Evolutionary conservation across 2,113 vertebrate genomes (phyloP).

Genomic region (Connochaetes taurinus): DNA sequence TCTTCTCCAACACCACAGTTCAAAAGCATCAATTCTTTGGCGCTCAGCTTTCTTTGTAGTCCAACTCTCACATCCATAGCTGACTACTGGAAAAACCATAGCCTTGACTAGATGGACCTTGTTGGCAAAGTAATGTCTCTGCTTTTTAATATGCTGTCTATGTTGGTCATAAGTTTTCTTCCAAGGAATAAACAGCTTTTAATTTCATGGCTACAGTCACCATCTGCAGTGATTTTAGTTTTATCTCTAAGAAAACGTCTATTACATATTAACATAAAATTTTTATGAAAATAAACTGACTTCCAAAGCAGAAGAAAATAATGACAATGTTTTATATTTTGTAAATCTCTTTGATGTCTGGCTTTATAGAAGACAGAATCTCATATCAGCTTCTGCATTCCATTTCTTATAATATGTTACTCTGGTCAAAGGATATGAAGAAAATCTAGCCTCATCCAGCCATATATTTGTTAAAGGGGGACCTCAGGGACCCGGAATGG

Average conservation of each 20-base stretch:
- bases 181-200: neutral
- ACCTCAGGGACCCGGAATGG: neutral
- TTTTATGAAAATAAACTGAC: neutral
- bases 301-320: neutral
- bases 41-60: neutral
- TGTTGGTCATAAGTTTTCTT: neutral
- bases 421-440: neutral
- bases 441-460: neutral
- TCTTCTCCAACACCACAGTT: neutral
- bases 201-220: neutral
- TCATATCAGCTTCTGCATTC: neutral
- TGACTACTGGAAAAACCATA: neutral
- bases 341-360: neutral
- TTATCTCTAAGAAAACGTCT: neutral
- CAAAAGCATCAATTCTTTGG: neutral
- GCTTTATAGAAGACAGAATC: neutral
- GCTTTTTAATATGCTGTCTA: neutral
- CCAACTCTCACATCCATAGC: neutral
- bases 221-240: neutral
- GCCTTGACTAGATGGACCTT: neutral
- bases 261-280: neutral
- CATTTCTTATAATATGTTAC: neutral
- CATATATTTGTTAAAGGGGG: neutral
- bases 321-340: slow-evolving; percentile 2
- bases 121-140: neutral